Evolutionary conservation across 1,140 invertebrate genomes (phyloP), one percentile per base, ranked within the genome.

Genomic region (Lepidurus packardi): DNA sequence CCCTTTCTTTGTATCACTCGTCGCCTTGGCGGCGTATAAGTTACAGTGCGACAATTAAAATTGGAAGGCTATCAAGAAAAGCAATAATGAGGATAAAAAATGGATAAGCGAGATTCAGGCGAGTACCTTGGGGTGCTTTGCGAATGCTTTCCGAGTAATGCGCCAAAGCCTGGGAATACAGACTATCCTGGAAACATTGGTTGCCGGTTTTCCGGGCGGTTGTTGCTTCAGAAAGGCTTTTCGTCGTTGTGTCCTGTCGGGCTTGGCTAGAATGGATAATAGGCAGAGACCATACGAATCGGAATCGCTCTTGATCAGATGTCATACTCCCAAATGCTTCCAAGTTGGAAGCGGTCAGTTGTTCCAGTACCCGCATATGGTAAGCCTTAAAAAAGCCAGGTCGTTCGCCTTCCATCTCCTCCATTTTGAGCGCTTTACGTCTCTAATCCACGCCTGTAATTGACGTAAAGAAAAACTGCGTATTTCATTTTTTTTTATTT

Each of bases 251-350:
- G 13, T 75, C 73, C 43, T 45, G 41, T 11, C 42, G 73, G 10
- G 53, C 24, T 3, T 81, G 74, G 73, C 85, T 80, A 7, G 82
- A 81, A 47, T 85, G 80, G 16, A 83, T 80, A 24, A 81, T 79
- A 21, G 81, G 80, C 13, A 84, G 78, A 34, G 80, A 78, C 53
- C 82, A 82, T 16, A 84, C 80, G 79, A 81, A 82, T 1, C 77
- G 77, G 44, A 85, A 73, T 74, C 84, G 81, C 16, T 84, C 83
- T 80, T 82, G 78, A 80, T 86, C 81, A 9, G 82, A 82, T 43
- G 80, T 80, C 41, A 73, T 53, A 24, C 41, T 13, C 13, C 25
- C 10, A 44, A 78, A 16, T 21, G 9, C 41, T 8, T 41, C 42
- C 78, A 78, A 78, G 44, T 80, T 73, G 21, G 42, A 34, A 42